phyloP scores from a whole-genome alignment of 2,113 vertebrate genomes.

The Apus apus region DNA sequence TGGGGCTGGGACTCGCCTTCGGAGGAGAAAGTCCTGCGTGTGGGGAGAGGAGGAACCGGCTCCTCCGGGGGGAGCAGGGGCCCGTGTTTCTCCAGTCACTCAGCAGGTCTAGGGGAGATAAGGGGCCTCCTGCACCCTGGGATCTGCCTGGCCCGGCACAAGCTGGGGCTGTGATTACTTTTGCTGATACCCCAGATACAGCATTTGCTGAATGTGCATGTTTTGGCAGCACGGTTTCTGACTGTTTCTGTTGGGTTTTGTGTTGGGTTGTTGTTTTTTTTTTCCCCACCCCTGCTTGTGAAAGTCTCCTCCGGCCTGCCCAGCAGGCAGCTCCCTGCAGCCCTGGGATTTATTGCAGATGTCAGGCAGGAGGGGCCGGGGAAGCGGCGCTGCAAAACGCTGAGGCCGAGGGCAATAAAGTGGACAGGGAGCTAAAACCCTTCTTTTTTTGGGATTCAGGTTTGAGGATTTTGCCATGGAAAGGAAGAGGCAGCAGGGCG shows the following conservation, averaged over 20 bases:
- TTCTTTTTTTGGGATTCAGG: fast-evolving
- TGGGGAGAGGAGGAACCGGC: not conserved
- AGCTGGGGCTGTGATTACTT: not conserved
- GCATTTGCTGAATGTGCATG: slow-evolving; percentile 23
- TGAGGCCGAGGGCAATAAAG: not conserved
- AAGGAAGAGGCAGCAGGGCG: not conserved
- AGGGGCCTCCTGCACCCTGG: slow-evolving; percentile 39
- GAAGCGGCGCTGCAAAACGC: fast-evolving
- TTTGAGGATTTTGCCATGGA: not conserved
- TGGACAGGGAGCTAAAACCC: not conserved
- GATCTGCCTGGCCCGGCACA: not conserved
- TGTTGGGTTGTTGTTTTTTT: not conserved
- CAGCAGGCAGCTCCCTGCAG: not conserved
- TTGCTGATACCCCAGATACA: slow-evolving; percentile 12
- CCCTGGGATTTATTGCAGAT: not conserved
- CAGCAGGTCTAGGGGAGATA: slow-evolving; percentile 16
- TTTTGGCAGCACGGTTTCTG: not conserved
- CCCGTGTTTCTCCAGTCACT: not conserved
- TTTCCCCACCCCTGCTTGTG: not conserved
- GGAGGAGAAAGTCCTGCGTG: not conserved
- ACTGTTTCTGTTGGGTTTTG: not conserved
- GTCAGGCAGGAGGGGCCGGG: not conserved
- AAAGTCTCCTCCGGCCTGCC: not conserved
- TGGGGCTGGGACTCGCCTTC: not conserved
- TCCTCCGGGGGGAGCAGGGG: not conserved